Conservation (phyloP, 1,140 invertebrate species). For the Diploscapter pachys region DNA sequence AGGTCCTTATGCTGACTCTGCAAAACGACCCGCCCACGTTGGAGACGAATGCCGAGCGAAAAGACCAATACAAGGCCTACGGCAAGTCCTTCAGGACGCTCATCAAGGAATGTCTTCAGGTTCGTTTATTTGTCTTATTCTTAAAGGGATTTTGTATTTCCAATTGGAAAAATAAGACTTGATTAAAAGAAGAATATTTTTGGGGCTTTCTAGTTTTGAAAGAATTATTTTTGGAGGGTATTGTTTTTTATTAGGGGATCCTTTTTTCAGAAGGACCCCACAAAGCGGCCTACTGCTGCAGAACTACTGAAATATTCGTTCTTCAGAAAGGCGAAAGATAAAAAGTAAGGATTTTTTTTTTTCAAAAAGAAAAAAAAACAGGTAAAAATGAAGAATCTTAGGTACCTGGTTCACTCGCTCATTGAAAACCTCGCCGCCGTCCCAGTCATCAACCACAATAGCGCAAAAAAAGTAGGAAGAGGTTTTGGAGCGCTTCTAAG, state of each 20-base stretch:
- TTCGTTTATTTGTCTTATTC: conserved; percentile 3
- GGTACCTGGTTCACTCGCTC: conserved; percentile 81
- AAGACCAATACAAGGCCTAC: conserved; percentile 94
- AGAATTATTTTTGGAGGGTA: too few species aligned
- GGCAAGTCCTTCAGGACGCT: conserved; percentile 91
- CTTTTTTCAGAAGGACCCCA: conserved; percentile 74
- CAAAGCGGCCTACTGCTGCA: conserved; percentile 89
- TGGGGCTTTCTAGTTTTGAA: too few species aligned
- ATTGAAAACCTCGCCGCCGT: conserved; percentile 63
- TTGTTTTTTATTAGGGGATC: too few species aligned
- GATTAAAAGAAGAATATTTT: too few species aligned
- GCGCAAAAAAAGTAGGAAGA: conserved; percentile 46
- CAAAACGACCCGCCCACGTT: conserved; percentile 96
- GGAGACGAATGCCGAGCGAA: conserved; percentile 88
- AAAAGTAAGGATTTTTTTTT: conserved; percentile 63
- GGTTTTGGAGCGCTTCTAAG: conserved; percentile 13
- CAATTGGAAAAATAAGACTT: too few species aligned
- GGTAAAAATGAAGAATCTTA: too few species aligned
- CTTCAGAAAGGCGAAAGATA: conserved; percentile 98
- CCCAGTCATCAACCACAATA: conserved; percentile 37
- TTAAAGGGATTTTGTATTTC: not conserved
- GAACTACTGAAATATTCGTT: conserved; percentile 96
- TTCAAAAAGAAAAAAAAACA: too few species aligned
- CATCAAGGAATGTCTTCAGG: conserved; percentile 84
- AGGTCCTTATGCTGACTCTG: conserved; percentile 84